Percentiles rank a stretch among this genome's conserved stretches.
Evolutionary conservation across 2,888 invertebrate genomes (phyloP).

Genomic region (Pseudococcus longispinus): DNA sequence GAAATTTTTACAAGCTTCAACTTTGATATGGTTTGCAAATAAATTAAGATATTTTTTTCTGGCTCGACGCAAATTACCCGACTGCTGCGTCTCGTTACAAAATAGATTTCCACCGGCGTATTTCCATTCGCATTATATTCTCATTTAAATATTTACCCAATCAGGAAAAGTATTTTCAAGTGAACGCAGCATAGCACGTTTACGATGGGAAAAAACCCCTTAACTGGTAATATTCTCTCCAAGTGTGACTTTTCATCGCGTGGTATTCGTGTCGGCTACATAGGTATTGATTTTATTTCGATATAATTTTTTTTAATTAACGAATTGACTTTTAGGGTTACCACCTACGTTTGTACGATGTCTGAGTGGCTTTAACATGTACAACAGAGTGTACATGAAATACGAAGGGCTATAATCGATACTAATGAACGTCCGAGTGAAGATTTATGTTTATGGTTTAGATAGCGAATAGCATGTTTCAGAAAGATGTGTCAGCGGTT

Average conservation of each 20-base stretch:
- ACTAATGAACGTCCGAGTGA: conserved; percentile 11
- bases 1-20: conserved; percentile 13
- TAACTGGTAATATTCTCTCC: not conserved
- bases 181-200: not conserved
- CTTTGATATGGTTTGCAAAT: conserved; percentile 22
- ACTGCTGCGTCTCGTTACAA: not conserved
- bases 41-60: conserved; percentile 20
- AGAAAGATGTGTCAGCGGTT: not conserved
- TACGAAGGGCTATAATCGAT: not conserved
- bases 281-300: conserved; percentile 5
- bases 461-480: not conserved
- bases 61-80: conserved; percentile 12
- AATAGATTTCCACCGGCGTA: not conserved
- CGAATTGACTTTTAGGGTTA: not conserved
- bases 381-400: not conserved
- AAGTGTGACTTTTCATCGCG: not conserved
- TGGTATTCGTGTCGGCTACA: not conserved
- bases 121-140: not conserved
- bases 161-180: conserved; percentile 1
- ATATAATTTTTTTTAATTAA: conserved; percentile 22
- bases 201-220: not conserved
- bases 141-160: not conserved
- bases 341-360: not conserved
- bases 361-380: not conserved
- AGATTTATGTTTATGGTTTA: not conserved